phyloP scores from a whole-genome alignment of 1,140 invertebrate genomes.

The Drosophila ananassae region DNA sequence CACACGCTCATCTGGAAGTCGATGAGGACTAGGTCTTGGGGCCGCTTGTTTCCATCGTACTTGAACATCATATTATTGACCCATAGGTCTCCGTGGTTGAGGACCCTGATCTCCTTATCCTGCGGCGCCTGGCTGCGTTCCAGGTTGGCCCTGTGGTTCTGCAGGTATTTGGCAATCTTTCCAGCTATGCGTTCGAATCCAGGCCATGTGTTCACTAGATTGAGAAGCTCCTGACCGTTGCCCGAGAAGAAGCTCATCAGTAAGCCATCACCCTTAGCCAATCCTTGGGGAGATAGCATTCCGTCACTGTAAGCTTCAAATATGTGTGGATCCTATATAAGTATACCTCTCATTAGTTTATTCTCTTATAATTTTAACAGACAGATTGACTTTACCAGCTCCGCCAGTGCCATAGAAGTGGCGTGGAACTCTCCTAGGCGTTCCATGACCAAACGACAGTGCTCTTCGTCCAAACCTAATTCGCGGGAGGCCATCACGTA shows the following conservation, averaged over 20 bases:
- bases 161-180: constrained; percentile 74
- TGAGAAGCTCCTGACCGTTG: constrained; percentile 57
- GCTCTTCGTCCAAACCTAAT: constrained; percentile 59
- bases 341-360: neutral
- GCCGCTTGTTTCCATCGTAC: constrained; percentile 73
- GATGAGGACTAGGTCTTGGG: constrained; percentile 61
- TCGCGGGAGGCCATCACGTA: constrained; percentile 67
- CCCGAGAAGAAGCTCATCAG: constrained; percentile 69
- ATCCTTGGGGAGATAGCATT: constrained; percentile 58
- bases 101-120: constrained; percentile 82
- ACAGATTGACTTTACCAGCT: constrained; percentile 44
- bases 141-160: constrained; percentile 40
- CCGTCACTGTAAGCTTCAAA: constrained; percentile 56
- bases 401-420: constrained; percentile 62
- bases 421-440: constrained; percentile 77
- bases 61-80: constrained; percentile 88
- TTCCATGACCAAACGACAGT: constrained; percentile 69
- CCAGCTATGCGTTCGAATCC: constrained; percentile 82
- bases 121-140: constrained; percentile 53
- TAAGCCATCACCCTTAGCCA: constrained; percentile 51
- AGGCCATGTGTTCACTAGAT: constrained; percentile 76
- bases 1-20: constrained; percentile 74
- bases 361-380: neutral
- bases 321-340: constrained; percentile 48
- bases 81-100: constrained; percentile 89